These are phyloP conservation scores for Poeciliopsis turneri DNA, from an alignment of 2,797 vertebrate genomes.

Conservation along the genomic window DNA sequence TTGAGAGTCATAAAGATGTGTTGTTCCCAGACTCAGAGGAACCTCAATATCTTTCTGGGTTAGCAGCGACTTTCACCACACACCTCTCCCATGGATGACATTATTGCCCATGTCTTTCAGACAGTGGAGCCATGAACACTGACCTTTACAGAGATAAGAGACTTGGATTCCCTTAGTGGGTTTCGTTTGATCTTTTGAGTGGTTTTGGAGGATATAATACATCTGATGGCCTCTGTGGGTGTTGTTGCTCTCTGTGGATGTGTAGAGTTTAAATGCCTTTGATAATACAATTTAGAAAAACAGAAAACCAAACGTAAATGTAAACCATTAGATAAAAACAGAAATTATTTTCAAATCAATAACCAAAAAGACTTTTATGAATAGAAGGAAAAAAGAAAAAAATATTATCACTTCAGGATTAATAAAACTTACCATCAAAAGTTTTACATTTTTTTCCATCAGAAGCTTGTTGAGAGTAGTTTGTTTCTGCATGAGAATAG, in stretches of 20 bases:
- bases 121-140: conserved; percentile 20
- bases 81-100: neutral
- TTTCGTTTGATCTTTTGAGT: conserved; percentile 14
- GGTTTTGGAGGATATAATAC: conserved; percentile 13
- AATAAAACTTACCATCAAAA: neutral
- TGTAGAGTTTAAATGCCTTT: neutral
- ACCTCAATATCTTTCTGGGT: conserved; percentile 7
- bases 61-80: conserved; percentile 2
- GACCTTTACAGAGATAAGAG: conserved; percentile 18
- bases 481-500: neutral
- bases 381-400: neutral
- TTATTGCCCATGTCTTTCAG: conserved; percentile 13
- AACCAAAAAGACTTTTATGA: neutral
- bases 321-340: neutral
- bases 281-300: neutral
- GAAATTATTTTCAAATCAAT: neutral
- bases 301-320: neutral
- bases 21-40: neutral
- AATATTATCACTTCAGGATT: neutral
- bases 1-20: neutral
- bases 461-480: neutral
- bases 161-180: conserved; percentile 7
- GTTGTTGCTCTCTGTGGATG: conserved; percentile 8
- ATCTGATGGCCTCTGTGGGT: conserved; percentile 6
- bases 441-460: neutral